A percentile compares a stretch with the other conserved stretches of the same genome.
These are phyloP conservation scores for Mycteria americana DNA, from an alignment of 2,797 vertebrate genomes.

Conservation along the genomic window DNA sequence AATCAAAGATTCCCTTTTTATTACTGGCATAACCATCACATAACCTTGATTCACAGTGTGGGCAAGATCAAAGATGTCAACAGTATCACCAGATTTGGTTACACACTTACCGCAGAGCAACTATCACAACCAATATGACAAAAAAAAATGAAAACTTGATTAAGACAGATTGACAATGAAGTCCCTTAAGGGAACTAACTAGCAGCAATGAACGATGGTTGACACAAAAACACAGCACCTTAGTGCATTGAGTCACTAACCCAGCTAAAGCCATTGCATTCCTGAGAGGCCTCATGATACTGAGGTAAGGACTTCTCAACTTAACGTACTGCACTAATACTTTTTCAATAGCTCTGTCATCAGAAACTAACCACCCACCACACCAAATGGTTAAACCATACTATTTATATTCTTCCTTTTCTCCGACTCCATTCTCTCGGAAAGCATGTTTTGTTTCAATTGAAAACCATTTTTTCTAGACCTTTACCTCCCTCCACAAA, in stretches of 20 bases:
- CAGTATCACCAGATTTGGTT: conserved; percentile 45
- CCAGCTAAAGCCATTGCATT: conserved; percentile 20
- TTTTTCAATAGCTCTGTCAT: conserved; percentile 28
- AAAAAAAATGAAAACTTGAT: background rate
- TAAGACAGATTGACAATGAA: background rate
- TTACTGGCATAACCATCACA: conserved; percentile 42
- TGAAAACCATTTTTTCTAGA: conserved; percentile 36
- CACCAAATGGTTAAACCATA: background rate
- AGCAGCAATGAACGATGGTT: background rate
- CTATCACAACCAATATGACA: conserved; percentile 9
- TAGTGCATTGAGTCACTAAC: conserved; percentile 24
- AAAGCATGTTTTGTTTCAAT: background rate
- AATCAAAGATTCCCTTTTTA: conserved; percentile 29
- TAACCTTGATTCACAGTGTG: conserved; percentile 60
- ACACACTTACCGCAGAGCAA: conserved; percentile 36
- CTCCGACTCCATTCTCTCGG: background rate
- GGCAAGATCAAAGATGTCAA: conserved; percentile 56
- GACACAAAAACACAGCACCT: background rate
- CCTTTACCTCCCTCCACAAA: background rate
- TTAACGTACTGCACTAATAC: background rate
- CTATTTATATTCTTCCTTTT: background rate
- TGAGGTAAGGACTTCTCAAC: conserved; percentile 36
- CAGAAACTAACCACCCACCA: conserved; percentile 9
- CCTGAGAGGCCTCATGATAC: conserved; percentile 43
- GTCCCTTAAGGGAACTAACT: conserved; percentile 6